Base-by-base conservation (phyloP, 2,797 vertebrate genomes). In the Muraenolepis orangiensis region DNA sequence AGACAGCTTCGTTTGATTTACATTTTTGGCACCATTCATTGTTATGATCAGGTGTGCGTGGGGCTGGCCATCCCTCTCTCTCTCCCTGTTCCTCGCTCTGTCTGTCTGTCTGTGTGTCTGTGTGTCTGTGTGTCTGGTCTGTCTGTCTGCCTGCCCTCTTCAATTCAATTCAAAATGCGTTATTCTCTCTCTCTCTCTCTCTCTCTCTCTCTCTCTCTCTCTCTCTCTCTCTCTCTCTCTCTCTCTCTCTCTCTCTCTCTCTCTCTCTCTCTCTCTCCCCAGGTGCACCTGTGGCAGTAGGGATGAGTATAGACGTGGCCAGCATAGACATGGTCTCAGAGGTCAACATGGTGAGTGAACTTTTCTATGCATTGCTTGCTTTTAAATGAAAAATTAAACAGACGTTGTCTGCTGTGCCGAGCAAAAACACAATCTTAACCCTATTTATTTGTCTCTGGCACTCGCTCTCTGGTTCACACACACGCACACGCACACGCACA, bases 301-400 rank as follows among this genome's bases (percentile, higher is more conserved):
- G 96, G 69, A 97, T 97, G 96, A 97, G 95, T 90, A 97, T 98
- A 88, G 96, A 97, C 87, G 96, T 97, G 88, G 96, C 96, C 69
- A 97, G 96, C 90, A 97, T 97, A 84, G 96, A 98, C 93, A 97
- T 96, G 95, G 96, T 97, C 77, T 98, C 96, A 76, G 96, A 98
- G 94, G 96, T 98, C 92, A 98, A 97, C 91, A 98, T 97, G 96
- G 96, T 97, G 91, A 96, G 95, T 89, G 69, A 57, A n/a, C 68
- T 69, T 8, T 34, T 36, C 16, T 69, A 40, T 61, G 46, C n/a
- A n/a, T n/a, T n/a, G n/a, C n/a, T 23, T 71, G 61, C n/a, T 70
- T 7, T 23, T 26, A 51, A 18, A 51, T 51, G 42, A 51, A 16
- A n/a, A n/a, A n/a, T n/a, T n/a, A n/a, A n/a, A n/a, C n/a, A n/a